These are phyloP conservation scores for Ceyx margarethae DNA, from an alignment of 2,113 vertebrate species.

Conservation along the genomic window DNA sequence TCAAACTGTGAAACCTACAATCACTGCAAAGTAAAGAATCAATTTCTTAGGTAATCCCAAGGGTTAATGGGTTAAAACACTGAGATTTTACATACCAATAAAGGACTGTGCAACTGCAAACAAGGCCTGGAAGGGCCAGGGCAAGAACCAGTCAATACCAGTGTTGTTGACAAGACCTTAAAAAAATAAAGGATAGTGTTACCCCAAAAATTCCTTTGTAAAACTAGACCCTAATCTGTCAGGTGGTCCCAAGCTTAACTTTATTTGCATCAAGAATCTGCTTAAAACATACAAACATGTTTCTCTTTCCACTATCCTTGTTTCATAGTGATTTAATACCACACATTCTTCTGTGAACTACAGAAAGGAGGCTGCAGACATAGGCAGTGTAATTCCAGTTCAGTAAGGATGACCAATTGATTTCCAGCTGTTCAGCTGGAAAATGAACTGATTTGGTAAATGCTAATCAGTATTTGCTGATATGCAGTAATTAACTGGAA, in stretches of 20 bases:
- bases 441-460: conserved; percentile 45
- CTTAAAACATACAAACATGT: not conserved
- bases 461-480: conserved; percentile 3
- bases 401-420: not conserved
- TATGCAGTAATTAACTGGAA: conserved; percentile 18
- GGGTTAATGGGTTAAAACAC: not conserved
- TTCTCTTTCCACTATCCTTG: not conserved
- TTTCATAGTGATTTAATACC: not conserved
- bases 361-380: not conserved
- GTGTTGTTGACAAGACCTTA: conserved; percentile 96
- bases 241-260: not conserved
- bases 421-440: conserved; percentile 12
- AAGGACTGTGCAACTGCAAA: conserved; percentile 89
- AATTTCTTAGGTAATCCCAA: not conserved
- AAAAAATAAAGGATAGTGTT: not conserved
- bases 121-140: conserved; percentile 92
- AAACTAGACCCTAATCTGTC: not conserved
- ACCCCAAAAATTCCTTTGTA: not conserved
- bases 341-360: not conserved
- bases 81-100: conserved; percentile 78
- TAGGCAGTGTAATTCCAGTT: not conserved
- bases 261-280: not conserved
- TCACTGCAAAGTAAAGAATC: not conserved
- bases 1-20: not conserved
- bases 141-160: conserved; percentile 95